Evolutionary conservation across 2,113 vertebrate genomes (phyloP).

Genomic region (Erythrolamprus reginae): DNA sequence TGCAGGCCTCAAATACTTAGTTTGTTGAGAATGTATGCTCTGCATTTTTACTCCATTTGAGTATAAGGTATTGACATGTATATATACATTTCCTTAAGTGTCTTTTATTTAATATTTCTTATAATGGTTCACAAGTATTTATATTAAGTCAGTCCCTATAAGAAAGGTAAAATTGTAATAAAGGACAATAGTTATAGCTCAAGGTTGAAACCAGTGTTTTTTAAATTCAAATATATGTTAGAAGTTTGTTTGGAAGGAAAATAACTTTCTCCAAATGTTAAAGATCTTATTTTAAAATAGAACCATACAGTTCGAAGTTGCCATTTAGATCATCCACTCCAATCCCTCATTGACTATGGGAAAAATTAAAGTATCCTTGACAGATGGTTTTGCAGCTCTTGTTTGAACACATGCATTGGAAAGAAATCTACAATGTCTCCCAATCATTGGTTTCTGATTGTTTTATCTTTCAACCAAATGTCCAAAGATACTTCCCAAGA

Average conservation of each 20-base stretch:
- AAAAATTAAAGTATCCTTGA: neutral
- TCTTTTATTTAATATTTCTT: neutral
- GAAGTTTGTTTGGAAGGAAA: neutral
- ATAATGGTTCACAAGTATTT: neutral
- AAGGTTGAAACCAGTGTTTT: too few species aligned
- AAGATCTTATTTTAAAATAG: neutral
- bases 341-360: neutral
- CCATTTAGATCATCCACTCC: neutral
- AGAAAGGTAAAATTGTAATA: too few species aligned
- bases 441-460: too few species aligned
- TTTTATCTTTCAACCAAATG: too few species aligned
- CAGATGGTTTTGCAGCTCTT: too few species aligned
- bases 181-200: too few species aligned
- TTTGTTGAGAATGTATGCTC: neutral
- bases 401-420: too few species aligned
- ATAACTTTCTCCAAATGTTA: neutral
- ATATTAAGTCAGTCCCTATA: neutral
- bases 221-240: neutral
- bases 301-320: neutral
- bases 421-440: too few species aligned
- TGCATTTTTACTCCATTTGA: conserved; percentile 13
- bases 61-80: neutral
- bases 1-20: conserved; percentile 15
- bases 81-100: neutral
- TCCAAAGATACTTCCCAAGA: too few species aligned